Percentiles rank a stretch among this genome's conserved stretches.
Evolutionary conservation across 2,113 vertebrate genomes (phyloP).

Genomic region (Mastomys coucha): DNA sequence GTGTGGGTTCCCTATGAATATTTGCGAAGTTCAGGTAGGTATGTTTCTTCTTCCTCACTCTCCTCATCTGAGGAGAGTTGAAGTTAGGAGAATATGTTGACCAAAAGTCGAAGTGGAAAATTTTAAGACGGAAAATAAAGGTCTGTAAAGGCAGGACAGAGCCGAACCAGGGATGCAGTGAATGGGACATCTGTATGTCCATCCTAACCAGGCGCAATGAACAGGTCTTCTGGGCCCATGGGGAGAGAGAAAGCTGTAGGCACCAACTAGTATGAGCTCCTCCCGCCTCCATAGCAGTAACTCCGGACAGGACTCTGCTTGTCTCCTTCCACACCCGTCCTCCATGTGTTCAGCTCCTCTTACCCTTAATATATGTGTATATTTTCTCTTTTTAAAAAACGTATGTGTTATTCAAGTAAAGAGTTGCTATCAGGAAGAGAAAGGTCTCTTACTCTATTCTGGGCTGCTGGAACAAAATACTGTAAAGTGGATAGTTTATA

Average conservation of each 20-base stretch:
- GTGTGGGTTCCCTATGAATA: conserved; percentile 75
- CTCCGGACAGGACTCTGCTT: background rate
- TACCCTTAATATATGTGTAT: background rate
- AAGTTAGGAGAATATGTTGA: conserved; percentile 51
- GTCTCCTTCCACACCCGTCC: background rate
- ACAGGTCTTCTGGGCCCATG: background rate
- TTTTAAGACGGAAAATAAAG: conserved; percentile 66
- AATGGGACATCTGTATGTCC: conserved; percentile 55
- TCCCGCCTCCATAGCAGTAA: background rate
- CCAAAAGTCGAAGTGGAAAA: conserved; percentile 64
- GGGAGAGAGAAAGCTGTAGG: background rate
- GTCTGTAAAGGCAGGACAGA: background rate
- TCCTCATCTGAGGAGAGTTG: conserved; percentile 52
- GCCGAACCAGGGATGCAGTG: background rate
- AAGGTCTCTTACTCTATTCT: background rate
- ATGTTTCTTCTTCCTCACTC: conserved; percentile 67
- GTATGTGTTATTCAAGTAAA: background rate
- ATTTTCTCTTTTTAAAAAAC: background rate
- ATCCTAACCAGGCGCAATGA: accelerated
- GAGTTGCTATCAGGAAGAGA: background rate
- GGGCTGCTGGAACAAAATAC: background rate
- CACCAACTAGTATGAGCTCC: background rate
- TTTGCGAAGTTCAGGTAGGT: conserved; percentile 57
- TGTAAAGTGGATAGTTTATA: background rate
- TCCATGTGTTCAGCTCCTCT: background rate